A percentile compares a stretch with the other conserved stretches of the same genome.
Conservation (phyloP, 2,888 invertebrate genomes). For the Drosophila stalkeri region DNA sequence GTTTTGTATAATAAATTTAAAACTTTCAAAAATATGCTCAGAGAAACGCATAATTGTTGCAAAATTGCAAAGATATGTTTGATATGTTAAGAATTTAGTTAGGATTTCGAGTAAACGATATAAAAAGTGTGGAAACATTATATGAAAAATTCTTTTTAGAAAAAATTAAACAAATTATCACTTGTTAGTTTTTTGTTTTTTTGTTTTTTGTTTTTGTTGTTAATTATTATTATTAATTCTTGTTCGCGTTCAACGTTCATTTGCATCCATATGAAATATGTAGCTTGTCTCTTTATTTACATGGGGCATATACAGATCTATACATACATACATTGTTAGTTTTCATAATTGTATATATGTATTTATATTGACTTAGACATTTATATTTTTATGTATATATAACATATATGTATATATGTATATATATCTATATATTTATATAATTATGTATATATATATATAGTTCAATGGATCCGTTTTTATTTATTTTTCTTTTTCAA, state of each 20-base stretch:
- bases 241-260: constrained; percentile 57
- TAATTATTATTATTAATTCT: constrained; percentile 17
- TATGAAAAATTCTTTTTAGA: constrained; percentile 21
- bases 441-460: constrained; percentile 57
- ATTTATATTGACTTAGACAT: constrained; percentile 18
- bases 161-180: constrained; percentile 56
- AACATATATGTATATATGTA: constrained; percentile 19
- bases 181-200: constrained; percentile 38
- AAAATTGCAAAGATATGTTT: constrained; percentile 23
- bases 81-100: constrained; percentile 32
- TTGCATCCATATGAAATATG: constrained; percentile 72
- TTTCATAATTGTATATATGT: constrained; percentile 21
- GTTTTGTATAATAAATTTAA: constrained; percentile 45
- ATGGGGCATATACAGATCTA: constrained; percentile 56
- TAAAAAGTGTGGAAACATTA: constrained; percentile 49
- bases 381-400: constrained; percentile 14
- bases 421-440: constrained; percentile 16
- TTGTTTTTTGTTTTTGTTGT: background rate
- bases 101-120: constrained; percentile 41
- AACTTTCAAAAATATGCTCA: constrained; percentile 55
- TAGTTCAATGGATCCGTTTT: constrained; percentile 74
- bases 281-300: constrained; percentile 81
- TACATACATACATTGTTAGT: constrained; percentile 25
- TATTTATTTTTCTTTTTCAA: constrained; percentile 32
- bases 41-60: constrained; percentile 47